A percentile compares a stretch with the other conserved stretches of the same genome.
Conservation (phyloP, 2,113 vertebrate genomes). For the Acanthisitta chloris region DNA sequence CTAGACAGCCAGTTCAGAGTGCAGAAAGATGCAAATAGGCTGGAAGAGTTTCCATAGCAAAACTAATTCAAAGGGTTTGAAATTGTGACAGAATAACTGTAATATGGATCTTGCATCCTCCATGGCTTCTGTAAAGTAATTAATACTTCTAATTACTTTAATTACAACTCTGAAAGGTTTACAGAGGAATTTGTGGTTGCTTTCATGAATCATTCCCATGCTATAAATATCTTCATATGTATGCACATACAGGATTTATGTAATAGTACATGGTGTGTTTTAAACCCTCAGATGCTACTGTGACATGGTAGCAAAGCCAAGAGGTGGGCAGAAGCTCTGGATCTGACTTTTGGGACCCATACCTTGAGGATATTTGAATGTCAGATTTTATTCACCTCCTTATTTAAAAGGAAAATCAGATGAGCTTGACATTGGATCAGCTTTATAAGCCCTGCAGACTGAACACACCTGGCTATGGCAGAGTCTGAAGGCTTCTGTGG, state of each 20-base stretch:
- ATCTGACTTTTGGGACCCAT: background rate
- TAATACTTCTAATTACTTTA: slow-evolving; percentile 29
- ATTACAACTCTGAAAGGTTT: background rate
- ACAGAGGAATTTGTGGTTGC: slow-evolving; percentile 16
- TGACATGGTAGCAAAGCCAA: background rate
- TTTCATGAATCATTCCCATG: slow-evolving; percentile 36
- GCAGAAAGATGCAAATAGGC: background rate
- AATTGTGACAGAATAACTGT: slow-evolving; percentile 21
- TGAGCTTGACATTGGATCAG: background rate
- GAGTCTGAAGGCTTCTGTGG: background rate
- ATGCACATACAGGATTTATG: background rate
- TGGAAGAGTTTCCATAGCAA: background rate
- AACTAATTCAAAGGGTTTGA: background rate
- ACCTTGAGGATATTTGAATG: background rate
- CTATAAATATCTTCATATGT: slow-evolving; percentile 15
- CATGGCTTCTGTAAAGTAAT: slow-evolving; percentile 1
- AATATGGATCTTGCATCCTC: background rate
- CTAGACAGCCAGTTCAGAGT: background rate
- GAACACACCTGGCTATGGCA: background rate
- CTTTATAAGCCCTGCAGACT: background rate
- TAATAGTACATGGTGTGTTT: background rate
- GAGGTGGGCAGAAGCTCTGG: background rate
- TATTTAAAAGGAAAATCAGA: slow-evolving; percentile 14
- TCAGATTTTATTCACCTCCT: background rate
- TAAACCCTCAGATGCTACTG: background rate